phyloP scores from a whole-genome alignment of 1,140 invertebrate species.

The Ridgeia piscesae region DNA sequence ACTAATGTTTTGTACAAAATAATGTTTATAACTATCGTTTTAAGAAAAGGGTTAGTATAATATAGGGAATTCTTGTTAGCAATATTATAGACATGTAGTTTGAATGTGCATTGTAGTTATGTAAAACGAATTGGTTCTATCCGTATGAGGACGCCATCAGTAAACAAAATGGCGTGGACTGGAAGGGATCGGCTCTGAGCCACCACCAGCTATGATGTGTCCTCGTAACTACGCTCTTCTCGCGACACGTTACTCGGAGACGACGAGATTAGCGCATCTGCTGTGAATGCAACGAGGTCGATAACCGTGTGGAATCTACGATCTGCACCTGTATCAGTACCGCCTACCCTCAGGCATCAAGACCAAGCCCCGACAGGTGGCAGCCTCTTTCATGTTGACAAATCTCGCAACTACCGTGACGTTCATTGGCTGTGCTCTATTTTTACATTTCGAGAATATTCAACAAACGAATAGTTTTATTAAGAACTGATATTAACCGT shows the following conservation, averaged over 20 bases:
- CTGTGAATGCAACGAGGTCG: background rate
- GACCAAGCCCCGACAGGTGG: background rate
- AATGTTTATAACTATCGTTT: too few relatives aligned
- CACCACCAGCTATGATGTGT: too few relatives aligned
- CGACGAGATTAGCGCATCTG: background rate
- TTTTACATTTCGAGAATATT: background rate
- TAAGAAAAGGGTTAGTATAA: too few relatives aligned
- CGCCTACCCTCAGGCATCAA: background rate
- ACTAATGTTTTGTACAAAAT: too few relatives aligned
- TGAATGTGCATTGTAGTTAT: too few relatives aligned
- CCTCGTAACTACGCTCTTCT: background rate
- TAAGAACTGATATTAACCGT: background rate
- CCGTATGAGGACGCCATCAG: too few relatives aligned
- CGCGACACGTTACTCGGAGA: too few relatives aligned
- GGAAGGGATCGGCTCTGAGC: too few relatives aligned
- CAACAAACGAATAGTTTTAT: background rate
- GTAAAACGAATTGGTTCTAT: too few relatives aligned
- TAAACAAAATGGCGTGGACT: too few relatives aligned
- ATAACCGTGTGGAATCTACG: background rate
- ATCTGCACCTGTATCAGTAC: background rate
- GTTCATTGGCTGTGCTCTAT: background rate
- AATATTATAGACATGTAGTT: too few relatives aligned
- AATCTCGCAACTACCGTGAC: background rate
- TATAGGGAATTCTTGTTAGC: too few relatives aligned
- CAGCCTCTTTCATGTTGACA: background rate